Conservation (phyloP, 2,113 vertebrate species). For the Prinia subflava region DNA sequence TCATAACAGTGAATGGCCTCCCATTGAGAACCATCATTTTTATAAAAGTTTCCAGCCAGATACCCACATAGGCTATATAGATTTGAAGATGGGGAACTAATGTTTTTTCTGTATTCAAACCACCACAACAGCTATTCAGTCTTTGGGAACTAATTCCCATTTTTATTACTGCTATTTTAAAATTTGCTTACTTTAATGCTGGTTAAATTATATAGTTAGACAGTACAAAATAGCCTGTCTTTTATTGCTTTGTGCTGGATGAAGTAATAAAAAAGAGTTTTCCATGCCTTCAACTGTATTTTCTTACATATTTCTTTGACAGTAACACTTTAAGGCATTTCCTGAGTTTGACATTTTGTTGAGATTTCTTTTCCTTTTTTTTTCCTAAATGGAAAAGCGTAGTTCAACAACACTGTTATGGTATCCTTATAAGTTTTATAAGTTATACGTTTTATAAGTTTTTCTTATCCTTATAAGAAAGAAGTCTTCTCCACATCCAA, state of each 20-base stretch:
- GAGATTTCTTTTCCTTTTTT: no score
- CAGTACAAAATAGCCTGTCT: not conserved
- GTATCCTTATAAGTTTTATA: not conserved
- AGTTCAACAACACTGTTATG: not conserved
- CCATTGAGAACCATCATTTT: not conserved
- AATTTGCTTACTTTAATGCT: not conserved
- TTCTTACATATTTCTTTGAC: not conserved
- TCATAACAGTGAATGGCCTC: not conserved
- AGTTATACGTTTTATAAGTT: no score
- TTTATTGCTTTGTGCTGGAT: not conserved
- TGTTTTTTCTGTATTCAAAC: not conserved
- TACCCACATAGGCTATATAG: not conserved
- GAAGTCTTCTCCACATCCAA: not conserved
- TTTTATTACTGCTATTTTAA: not conserved
- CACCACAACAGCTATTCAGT: not conserved
- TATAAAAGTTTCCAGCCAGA: not conserved
- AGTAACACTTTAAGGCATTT: not conserved
- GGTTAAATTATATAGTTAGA: not conserved
- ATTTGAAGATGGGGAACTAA: not conserved
- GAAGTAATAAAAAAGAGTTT: not conserved
- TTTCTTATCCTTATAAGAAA: not conserved
- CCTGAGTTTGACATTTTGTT: not conserved
- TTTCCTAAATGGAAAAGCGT: not conserved
- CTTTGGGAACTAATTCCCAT: not conserved
- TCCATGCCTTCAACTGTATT: not conserved